Percentiles rank a stretch among this genome's conserved stretches.
These are phyloP conservation scores for Rotaria magnacalcarata DNA, from an alignment of 2,888 invertebrate species.

Conservation along the genomic window DNA sequence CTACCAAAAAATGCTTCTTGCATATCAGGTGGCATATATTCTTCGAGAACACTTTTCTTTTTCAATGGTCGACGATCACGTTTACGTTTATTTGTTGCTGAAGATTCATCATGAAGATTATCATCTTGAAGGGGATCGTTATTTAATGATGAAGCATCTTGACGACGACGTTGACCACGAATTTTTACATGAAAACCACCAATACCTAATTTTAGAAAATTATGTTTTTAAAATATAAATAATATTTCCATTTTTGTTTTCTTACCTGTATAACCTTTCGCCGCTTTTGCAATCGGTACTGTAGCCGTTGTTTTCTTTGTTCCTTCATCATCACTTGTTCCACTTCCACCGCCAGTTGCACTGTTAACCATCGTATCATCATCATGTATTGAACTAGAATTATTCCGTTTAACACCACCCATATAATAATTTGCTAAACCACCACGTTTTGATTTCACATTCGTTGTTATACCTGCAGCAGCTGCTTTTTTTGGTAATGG, in stretches of 20 bases:
- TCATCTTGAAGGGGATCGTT: not conserved
- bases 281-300: not conserved
- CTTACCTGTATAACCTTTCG: slow-evolving; percentile 11
- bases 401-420: slow-evolving; percentile 1
- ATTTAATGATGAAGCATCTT: not conserved
- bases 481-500: slow-evolving; percentile 12
- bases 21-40: slow-evolving; percentile 30
- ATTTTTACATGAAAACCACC: slow-evolving; percentile 35
- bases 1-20: slow-evolving; percentile 34
- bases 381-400: slow-evolving; percentile 34
- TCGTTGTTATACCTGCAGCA: not conserved
- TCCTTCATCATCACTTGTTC: slow-evolving; percentile 31
- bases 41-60: slow-evolving; percentile 26
- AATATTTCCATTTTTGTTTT: too few relatives aligned
- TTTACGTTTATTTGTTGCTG: not conserved
- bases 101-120: not conserved
- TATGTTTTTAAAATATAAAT: not conserved
- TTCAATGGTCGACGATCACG: slow-evolving; percentile 32
- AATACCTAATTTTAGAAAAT: not conserved
- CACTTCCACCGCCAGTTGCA: not conserved
- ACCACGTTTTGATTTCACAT: not conserved
- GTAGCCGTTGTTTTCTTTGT: not conserved
- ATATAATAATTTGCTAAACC: not conserved
- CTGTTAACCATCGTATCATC: slow-evolving; percentile 6
- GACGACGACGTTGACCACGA: slow-evolving; percentile 36